Evolutionary conservation across 2,888 invertebrate species (phyloP).

Genomic region (Xestoiulus laeticollis): DNA sequence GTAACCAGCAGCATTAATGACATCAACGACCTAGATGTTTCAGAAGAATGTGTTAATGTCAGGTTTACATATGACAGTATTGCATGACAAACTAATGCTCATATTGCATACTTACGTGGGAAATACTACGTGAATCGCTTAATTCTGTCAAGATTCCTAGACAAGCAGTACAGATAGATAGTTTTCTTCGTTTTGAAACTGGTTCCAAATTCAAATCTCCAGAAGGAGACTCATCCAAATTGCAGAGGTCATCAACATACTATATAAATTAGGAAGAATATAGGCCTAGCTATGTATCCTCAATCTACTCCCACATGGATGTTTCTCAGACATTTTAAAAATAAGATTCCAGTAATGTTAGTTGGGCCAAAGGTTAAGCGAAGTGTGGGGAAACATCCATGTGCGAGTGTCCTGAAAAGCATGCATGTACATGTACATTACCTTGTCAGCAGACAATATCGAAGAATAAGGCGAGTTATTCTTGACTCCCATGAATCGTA

Average conservation of each 20-base stretch:
- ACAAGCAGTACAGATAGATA: conserved; percentile 70
- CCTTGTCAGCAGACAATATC: conserved; percentile 11
- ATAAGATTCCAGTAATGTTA: too few species aligned
- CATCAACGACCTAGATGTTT: conserved; percentile 47
- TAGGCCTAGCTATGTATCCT: too few species aligned
- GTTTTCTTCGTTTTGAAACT: conserved; percentile 67
- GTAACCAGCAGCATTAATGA: conserved; percentile 67
- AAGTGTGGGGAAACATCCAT: too few species aligned
- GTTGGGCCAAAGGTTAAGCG: too few species aligned
- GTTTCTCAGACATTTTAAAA: too few species aligned
- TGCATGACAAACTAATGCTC: not conserved
- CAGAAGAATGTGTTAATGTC: not conserved
- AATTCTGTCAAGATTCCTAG: conserved; percentile 75
- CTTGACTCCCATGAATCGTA: conserved; percentile 74
- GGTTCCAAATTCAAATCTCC: not conserved
- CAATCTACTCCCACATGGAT: too few species aligned
- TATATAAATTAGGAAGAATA: not conserved
- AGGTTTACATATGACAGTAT: not conserved
- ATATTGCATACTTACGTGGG: conserved; percentile 36
- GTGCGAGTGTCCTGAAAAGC: too few species aligned
- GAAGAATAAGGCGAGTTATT: conserved; percentile 59
- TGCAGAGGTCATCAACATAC: not conserved
- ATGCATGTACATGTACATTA: too few species aligned
- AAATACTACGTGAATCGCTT: conserved; percentile 54
- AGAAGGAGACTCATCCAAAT: not conserved